These are phyloP conservation scores for Protodeltote pygarga DNA, from an alignment of 2,888 invertebrate genomes.

Conservation along the genomic window DNA sequence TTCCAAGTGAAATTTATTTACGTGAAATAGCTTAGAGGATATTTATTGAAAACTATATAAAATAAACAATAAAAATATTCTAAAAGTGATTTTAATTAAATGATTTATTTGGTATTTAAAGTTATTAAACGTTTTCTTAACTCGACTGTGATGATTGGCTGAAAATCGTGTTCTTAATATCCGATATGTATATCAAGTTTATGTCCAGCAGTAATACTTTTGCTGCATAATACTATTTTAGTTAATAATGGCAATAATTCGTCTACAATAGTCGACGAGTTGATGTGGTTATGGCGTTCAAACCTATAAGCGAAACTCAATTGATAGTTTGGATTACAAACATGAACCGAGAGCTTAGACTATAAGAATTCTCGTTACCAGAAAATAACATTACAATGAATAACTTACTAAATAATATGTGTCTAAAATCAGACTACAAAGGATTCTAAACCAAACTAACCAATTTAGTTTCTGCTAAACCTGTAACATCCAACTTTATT, in stretches of 20 bases:
- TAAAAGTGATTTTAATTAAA: constrained; percentile 3
- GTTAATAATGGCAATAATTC: constrained; percentile 47
- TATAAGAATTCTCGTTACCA: constrained; percentile 14
- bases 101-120: neutral
- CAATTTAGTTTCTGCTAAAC: constrained; percentile 6
- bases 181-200: constrained; percentile 67
- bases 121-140: constrained; percentile 7
- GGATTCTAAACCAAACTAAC: constrained; percentile 25
- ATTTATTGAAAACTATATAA: constrained; percentile 14
- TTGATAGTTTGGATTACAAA: constrained; percentile 33
- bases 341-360: constrained; percentile 13
- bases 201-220: constrained; percentile 46
- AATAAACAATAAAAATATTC: constrained; percentile 1
- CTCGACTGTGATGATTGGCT: constrained; percentile 27
- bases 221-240: constrained; percentile 51
- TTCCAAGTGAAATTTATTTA: too few species aligned
- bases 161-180: constrained; percentile 37
- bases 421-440: constrained; percentile 9
- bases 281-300: constrained; percentile 9
- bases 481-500: constrained; percentile 44
- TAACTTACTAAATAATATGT: constrained; percentile 5
- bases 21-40: neutral
- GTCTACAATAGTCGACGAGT: constrained; percentile 21
- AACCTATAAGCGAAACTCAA: constrained; percentile 19
- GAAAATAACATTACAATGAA: constrained; percentile 9